Evolutionary conservation across 2,888 invertebrate genomes (phyloP).

Genomic region (Cabera pusaria): DNA sequence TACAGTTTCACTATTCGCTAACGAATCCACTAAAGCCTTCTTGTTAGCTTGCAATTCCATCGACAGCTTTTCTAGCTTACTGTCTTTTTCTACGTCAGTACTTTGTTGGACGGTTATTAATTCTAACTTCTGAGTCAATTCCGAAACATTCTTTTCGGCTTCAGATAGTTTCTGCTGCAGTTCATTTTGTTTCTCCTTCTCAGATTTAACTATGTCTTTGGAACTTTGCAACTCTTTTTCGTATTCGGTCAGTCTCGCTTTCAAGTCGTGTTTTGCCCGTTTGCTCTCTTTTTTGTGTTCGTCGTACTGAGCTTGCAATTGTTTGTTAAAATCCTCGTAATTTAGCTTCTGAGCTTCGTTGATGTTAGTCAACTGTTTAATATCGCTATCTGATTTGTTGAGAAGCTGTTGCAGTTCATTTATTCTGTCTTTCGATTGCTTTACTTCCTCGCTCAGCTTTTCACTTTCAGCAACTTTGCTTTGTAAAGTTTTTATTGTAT

Average conservation of each 20-base stretch:
- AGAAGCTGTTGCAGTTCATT: conserved; percentile 65
- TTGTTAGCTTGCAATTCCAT: conserved; percentile 68
- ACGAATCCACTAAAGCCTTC: conserved; percentile 58
- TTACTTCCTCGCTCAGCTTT: conserved; percentile 58
- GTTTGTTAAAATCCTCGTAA: conserved; percentile 74
- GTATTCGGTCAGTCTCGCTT: conserved; percentile 82
- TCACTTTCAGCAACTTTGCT: conserved; percentile 56
- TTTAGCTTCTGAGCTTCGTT: conserved; percentile 76
- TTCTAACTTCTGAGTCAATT: conserved; percentile 71
- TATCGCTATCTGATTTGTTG: conserved; percentile 70
- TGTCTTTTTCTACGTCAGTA: conserved; percentile 64
- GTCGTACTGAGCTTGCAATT: conserved; percentile 67
- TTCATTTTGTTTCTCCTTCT: conserved; percentile 64
- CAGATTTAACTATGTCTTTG: conserved; percentile 61
- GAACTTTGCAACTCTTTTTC: conserved; percentile 66
- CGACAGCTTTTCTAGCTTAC: conserved; percentile 67
- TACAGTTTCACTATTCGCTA: conserved; percentile 61
- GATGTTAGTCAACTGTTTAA: conserved; percentile 69
- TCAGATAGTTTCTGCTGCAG: conserved; percentile 62
- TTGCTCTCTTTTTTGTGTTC: conserved; percentile 75
- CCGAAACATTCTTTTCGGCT: conserved; percentile 60
- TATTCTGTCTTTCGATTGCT: conserved; percentile 63
- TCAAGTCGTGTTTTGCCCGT: conserved; percentile 76
- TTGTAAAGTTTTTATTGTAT: conserved; percentile 56
- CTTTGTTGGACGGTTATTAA: conserved; percentile 67